phyloP scores from a whole-genome alignment of 2,113 vertebrate genomes.

The Dipodomys stephensi region DNA sequence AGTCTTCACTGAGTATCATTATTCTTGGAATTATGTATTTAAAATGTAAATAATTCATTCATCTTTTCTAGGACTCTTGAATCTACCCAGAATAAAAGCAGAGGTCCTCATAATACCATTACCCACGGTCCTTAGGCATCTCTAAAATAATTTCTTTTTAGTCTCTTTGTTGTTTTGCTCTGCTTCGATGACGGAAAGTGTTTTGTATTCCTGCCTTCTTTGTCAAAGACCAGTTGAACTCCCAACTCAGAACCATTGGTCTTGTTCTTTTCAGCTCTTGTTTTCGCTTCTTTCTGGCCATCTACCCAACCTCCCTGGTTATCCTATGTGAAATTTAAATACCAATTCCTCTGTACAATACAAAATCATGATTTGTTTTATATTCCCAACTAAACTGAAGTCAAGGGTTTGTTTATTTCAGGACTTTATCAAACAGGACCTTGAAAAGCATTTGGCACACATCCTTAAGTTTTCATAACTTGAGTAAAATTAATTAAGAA shows the following conservation, averaged over 20 bases:
- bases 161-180: background rate
- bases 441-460: background rate
- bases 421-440: background rate
- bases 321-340: background rate
- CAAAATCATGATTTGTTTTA: background rate
- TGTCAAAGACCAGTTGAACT: background rate
- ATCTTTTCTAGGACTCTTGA: background rate
- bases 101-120: background rate
- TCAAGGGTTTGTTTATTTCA: background rate
- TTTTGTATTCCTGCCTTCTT: background rate
- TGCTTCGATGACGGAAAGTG: background rate
- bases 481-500: background rate
- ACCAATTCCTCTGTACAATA: no score
- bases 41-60: background rate
- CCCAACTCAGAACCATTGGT: background rate
- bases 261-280: background rate
- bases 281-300: background rate
- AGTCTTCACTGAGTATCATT: slow-evolving; percentile 6
- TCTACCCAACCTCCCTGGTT: background rate
- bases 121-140: background rate
- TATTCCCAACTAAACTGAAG: background rate
- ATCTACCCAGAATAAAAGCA: background rate
- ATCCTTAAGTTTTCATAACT: background rate
- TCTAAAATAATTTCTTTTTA: background rate
- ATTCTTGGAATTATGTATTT: background rate